Base-by-base conservation (phyloP, 2,113 vertebrate species). In the human region DNA sequence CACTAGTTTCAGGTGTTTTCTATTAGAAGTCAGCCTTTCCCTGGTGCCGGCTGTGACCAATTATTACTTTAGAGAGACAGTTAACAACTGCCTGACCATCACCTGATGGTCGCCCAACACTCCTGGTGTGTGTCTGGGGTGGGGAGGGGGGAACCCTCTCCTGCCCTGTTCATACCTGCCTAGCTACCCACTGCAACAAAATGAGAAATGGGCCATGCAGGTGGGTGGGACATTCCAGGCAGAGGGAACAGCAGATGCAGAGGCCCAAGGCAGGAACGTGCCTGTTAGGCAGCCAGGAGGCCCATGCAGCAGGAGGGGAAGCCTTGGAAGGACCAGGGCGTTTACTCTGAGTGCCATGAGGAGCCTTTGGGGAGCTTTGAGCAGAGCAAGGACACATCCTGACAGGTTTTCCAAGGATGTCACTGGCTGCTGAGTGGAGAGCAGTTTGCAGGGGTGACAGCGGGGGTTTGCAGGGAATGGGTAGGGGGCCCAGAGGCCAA, bases 401-500 rank as follows among this genome's bases (percentile, higher is more conserved):
- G 70, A 73, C 40, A 2, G 32, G 23, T 27, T 43, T 23, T 43
- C 38, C 10, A 6, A 43, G 38, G 72, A 40, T 23, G 27, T 64
- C 38, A 2, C 40, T 17, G 23, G 80, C 40, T 38, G 22, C 32
- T 38, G 50, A 57, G 40, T 6, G 20, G 72, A 59, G 10, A 38
- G n/a, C 40, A 20, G 40, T 35, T 43, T 8, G 1, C 17, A 35
- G 6, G 82, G 59, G 11, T 11, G 1, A 40, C 12, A 6, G 27
- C 11, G 14, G 16, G 5, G 16, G 38, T 12, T 10, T 17, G 20
- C 10, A 9, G 30, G 3, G 61, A 52, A 30, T 8, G 13, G 11
- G 32, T 6, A 1, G 11, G 25, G 11, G 22, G 7, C 25, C 25
- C 4, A 0, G 4, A 30, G 52, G 30, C 13, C 20, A 5, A 25